Base-by-base conservation (phyloP, 2,888 invertebrate species). In the Nysson spinosus region DNA sequence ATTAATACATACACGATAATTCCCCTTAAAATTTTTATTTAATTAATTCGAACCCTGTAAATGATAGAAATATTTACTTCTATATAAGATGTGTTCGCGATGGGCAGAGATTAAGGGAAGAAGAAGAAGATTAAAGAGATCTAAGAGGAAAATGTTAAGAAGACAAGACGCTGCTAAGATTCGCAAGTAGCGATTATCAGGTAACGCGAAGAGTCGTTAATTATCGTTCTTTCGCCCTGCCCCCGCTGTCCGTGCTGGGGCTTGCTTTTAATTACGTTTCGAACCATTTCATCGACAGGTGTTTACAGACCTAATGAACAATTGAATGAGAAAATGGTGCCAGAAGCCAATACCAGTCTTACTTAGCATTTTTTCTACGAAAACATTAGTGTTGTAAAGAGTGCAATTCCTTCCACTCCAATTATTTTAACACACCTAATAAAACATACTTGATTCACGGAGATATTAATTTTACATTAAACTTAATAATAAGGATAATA, bases 151-250 rank as follows among this genome's bases (percentile, higher is more conserved):
- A 12, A 1, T 16, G 9, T 1, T 14, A 3, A 34, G n/a, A 30
- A 4, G 14, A 6, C 4, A 12, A 4, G 16, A 12, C 32, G 39
- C 63, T n/a, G n/a, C n/a, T n/a, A n/a, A n/a, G 73, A 79, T 72
- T 77, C 70, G 64, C 57, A 70, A 72, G 72, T 71, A 67, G 72
- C 75, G 78, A 75, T 79, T 74, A 78, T 77, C 76, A 73, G 56
- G 64, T 71, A 65, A 72, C 58, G 65, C 69, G 72, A 67, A 69
- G 72, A 70, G 74, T 77, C 78, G 76, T 77, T 80, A 78, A 78
- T 78, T 80, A 80, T 77, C 71, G 67, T 68, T 46, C 49, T 42
- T 46, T 35, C 52, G 54, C 35, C 32, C n/a, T n/a, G 32, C 34
- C 26, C 40, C 7, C 44, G 22, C 26, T 24, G 43, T 19, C 51